Percentiles rank a stretch among this genome's conserved stretches.
These are phyloP conservation scores for Isaurus tuberculatus DNA, from an alignment of 92 coral and sea anemone species.

Conservation along the genomic window DNA sequence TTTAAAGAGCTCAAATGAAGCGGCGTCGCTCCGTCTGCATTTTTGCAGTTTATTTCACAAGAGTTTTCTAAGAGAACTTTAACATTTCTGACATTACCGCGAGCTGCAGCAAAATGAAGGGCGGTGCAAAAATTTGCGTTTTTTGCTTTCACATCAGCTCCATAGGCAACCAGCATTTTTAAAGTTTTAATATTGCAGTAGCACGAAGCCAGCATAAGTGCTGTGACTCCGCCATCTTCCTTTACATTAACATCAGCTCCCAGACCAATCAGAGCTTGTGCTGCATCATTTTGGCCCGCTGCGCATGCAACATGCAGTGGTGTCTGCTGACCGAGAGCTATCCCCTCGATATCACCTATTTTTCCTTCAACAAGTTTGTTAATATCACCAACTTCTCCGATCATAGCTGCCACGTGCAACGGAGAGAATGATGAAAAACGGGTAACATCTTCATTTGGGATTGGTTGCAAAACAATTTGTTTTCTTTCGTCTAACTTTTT, in stretches of 20 bases:
- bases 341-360: conserved; percentile 50
- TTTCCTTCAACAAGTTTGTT: conserved; percentile 64
- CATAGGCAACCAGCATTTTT: conserved; percentile 53
- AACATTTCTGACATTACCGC: conserved; percentile 59
- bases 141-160: conserved; percentile 56
- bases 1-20: conserved; percentile 75
- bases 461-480: conserved; percentile 42
- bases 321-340: conserved; percentile 69
- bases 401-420: conserved; percentile 73
- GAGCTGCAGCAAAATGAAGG: conserved; percentile 80
- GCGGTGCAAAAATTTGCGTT: conserved; percentile 61
- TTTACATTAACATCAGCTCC: conserved; percentile 72
- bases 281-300: conserved; percentile 57
- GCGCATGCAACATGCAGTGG: conserved; percentile 86
- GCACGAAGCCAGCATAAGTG: conserved; percentile 67
- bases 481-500: conserved; percentile 54
- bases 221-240: conserved; percentile 63
- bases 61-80: conserved; percentile 49
- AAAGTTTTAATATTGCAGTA: conserved; percentile 60
- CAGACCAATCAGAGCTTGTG: conserved; percentile 59
- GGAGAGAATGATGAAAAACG: conserved; percentile 56
- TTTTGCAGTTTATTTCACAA: conserved; percentile 37
- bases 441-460: conserved; percentile 41
- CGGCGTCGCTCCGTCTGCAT: conserved; percentile 68
- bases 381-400: conserved; percentile 54